Conservation (phyloP, 2,888 invertebrate species). For the Platerodrilus igneus region DNA sequence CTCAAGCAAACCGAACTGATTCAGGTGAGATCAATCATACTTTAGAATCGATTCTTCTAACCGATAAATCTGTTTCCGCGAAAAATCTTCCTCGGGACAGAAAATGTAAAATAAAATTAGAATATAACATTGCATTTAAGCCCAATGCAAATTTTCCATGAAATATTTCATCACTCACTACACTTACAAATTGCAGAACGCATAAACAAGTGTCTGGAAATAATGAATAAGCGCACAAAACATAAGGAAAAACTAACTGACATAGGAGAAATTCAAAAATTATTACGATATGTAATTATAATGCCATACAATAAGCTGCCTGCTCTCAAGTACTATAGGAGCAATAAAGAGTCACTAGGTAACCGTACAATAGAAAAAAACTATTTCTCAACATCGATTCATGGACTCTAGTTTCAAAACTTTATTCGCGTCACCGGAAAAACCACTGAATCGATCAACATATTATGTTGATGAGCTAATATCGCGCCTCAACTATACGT, state of each 20-base stretch:
- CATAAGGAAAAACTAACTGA: constrained; percentile 7
- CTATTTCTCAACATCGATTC: constrained; percentile 7
- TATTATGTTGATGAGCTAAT: constrained; percentile 6
- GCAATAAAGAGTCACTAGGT: constrained; percentile 6
- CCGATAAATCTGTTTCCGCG: not conserved
- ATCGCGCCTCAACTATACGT: constrained; percentile 6
- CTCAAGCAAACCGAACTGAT: not conserved
- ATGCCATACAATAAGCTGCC: constrained; percentile 9
- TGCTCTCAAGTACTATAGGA: constrained; percentile 8
- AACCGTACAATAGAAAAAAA: constrained; percentile 7
- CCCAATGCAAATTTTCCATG: constrained; percentile 14
- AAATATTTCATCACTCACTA: constrained; percentile 14
- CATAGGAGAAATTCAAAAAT: constrained; percentile 9
- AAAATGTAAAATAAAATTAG: too few relatives aligned
- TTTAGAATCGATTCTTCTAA: not conserved
- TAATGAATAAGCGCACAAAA: constrained; percentile 13
- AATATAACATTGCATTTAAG: constrained; percentile 4
- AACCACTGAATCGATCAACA: constrained; percentile 8
- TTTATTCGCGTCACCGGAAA: constrained; percentile 8
- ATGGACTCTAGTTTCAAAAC: not conserved
- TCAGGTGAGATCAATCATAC: not conserved
- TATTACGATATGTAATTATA: constrained; percentile 6
- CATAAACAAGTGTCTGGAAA: constrained; percentile 10
- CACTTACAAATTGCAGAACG: constrained; percentile 11
- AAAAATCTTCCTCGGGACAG: too few relatives aligned